Evolutionary conservation across 2,888 invertebrate genomes (phyloP).

Genomic region (Bellardia pandia): DNA sequence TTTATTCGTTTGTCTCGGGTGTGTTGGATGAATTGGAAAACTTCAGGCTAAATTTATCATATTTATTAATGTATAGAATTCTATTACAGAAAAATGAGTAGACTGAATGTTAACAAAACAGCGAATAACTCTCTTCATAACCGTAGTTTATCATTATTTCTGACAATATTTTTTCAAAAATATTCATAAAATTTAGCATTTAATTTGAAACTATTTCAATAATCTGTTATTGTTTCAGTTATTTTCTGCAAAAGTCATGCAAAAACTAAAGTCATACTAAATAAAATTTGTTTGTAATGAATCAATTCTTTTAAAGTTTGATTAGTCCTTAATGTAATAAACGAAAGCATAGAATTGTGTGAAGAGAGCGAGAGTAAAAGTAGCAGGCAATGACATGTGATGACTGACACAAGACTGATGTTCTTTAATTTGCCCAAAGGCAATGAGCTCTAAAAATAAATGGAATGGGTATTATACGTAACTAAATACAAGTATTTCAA

Average conservation of each 20-base stretch:
- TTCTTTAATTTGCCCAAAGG: slow-evolving; percentile 49
- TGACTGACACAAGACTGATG: slow-evolving; percentile 69
- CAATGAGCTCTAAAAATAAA: slow-evolving; percentile 43
- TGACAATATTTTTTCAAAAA: too few relatives aligned
- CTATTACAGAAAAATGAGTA: too few relatives aligned
- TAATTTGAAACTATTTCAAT: too few relatives aligned
- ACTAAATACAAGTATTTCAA: not conserved
- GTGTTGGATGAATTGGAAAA: not conserved
- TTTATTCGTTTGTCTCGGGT: slow-evolving; percentile 20
- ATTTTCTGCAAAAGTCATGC: too few relatives aligned
- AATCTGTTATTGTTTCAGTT: too few relatives aligned
- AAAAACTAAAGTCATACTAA: too few relatives aligned
- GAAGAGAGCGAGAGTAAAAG: slow-evolving; percentile 25
- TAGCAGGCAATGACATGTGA: slow-evolving; percentile 67
- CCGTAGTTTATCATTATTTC: too few relatives aligned
- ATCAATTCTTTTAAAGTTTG: slow-evolving; percentile 21
- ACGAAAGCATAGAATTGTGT: not conserved
- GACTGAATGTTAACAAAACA: too few relatives aligned
- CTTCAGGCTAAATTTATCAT: not conserved
- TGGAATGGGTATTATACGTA: slow-evolving; percentile 4
- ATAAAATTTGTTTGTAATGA: not conserved
- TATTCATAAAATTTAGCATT: too few relatives aligned
- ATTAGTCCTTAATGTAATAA: not conserved
- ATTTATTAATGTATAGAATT: too few relatives aligned
- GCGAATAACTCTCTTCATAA: too few relatives aligned